phyloP scores from a whole-genome alignment of 92 coral and sea anemone species.

The Actinernus sp. region DNA sequence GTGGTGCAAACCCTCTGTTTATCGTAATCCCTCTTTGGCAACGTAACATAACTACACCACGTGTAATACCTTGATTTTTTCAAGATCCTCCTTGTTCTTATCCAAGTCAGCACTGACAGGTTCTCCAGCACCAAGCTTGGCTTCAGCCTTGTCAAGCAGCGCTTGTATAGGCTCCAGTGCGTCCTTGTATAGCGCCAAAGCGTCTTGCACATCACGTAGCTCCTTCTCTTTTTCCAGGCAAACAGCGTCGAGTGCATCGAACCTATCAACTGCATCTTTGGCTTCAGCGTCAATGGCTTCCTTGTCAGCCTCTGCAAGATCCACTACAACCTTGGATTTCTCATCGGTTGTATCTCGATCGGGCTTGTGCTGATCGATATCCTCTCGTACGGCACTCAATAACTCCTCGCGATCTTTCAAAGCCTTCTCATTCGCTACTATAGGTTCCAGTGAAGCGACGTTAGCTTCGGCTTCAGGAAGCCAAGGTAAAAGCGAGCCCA shows the following conservation, averaged over 20 bases:
- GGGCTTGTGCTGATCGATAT: constrained; percentile 78
- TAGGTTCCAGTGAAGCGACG: constrained; percentile 70
- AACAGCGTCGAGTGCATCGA: constrained; percentile 73
- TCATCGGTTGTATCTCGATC: constrained; percentile 81
- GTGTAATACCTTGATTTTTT: constrained; percentile 73
- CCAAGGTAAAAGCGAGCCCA: constrained; percentile 76
- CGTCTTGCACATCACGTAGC: constrained; percentile 49
- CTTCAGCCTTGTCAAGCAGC: constrained; percentile 66
- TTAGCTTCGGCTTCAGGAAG: constrained; percentile 81
- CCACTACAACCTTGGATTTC: constrained; percentile 68
- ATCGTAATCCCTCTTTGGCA: too few relatives aligned
- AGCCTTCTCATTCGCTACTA: constrained; percentile 60
- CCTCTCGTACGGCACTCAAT: constrained; percentile 54
- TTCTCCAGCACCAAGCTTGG: constrained; percentile 54
- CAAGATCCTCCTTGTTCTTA: constrained; percentile 85
- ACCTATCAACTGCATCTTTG: constrained; percentile 80
- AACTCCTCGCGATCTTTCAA: constrained; percentile 53
- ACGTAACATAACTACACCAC: too few relatives aligned
- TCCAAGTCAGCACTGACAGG: constrained; percentile 82
- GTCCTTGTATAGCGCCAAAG: constrained; percentile 54
- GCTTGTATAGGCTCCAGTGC: constrained; percentile 75
- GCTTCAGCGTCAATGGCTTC: constrained; percentile 72
- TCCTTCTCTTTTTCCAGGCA: constrained; percentile 67
- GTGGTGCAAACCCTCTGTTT: too few relatives aligned
- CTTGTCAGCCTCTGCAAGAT: constrained; percentile 74